phyloP scores from a whole-genome alignment of 2,113 vertebrate species.

The Gadus macrocephalus region DNA sequence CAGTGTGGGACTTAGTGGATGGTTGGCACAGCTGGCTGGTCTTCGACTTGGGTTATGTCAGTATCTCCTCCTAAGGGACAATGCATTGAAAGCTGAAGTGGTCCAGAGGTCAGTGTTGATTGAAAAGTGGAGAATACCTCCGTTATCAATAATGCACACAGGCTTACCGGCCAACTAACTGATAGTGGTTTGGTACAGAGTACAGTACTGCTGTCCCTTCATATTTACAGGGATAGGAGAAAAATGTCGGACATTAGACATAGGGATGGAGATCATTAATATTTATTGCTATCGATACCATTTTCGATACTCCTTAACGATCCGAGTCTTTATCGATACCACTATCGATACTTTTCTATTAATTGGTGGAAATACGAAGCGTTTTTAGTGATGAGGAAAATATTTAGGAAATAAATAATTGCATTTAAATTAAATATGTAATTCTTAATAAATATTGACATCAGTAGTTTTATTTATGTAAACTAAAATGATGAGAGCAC shows the following conservation, averaged over 20 bases:
- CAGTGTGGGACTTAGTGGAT: not conserved
- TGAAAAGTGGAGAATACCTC: slow-evolving; percentile 10
- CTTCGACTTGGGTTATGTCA: slow-evolving; percentile 37
- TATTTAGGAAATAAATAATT: too few relatives aligned
- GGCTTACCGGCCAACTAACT: not conserved
- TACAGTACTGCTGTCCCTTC: not conserved
- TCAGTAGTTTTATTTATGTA: too few relatives aligned
- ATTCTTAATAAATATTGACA: too few relatives aligned
- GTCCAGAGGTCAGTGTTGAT: slow-evolving; percentile 49
- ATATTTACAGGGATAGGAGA: slow-evolving; percentile 13
- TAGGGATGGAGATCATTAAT: too few relatives aligned
- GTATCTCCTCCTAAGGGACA: slow-evolving; percentile 18
- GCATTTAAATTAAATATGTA: too few relatives aligned
- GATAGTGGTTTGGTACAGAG: not conserved
- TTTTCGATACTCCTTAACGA: too few relatives aligned
- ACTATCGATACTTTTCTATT: too few relatives aligned
- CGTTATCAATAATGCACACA: slow-evolving; percentile 4
- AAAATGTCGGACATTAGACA: slow-evolving; percentile 21
- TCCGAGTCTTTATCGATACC: too few relatives aligned
- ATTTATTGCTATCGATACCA: too few relatives aligned
- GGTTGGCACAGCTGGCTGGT: slow-evolving; percentile 14
- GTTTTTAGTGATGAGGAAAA: too few relatives aligned
- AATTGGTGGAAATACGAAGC: too few relatives aligned
- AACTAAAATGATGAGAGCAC: too few relatives aligned
- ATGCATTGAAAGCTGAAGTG: slow-evolving; percentile 24